Percentiles rank a stretch among this genome's conserved stretches.
phyloP scores from a whole-genome alignment of 2,113 vertebrate species.

The Eptesicus fuscus region DNA sequence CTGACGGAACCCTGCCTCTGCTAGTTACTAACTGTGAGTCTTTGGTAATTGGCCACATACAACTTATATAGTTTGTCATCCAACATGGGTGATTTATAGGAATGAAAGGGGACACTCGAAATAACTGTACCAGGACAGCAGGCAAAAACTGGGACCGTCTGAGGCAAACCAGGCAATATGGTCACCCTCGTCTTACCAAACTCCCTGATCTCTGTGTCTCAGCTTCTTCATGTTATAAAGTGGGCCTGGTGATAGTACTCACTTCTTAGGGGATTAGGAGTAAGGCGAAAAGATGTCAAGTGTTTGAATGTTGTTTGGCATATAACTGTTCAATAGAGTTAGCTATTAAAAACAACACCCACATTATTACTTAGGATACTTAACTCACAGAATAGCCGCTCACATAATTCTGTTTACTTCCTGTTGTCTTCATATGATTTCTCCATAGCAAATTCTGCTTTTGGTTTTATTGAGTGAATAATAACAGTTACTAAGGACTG shows the following conservation, averaged over 20 bases:
- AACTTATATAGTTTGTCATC: background rate
- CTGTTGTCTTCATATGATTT: slow-evolving; percentile 14
- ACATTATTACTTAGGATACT: background rate
- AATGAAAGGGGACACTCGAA: background rate
- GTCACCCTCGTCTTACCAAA: background rate
- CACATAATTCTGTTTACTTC: background rate
- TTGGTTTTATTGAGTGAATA: slow-evolving; percentile 25
- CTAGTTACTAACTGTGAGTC: background rate
- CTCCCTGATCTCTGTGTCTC: background rate
- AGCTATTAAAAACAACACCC: background rate
- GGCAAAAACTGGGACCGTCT: background rate
- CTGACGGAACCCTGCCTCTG: background rate
- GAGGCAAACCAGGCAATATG: background rate
- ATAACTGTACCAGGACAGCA: background rate
- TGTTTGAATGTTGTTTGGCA: background rate
- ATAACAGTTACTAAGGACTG: background rate
- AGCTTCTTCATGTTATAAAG: background rate
- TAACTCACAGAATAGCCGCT: background rate
- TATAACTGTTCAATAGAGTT: background rate
- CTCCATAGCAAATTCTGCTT: slow-evolving; percentile 32
- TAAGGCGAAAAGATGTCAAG: background rate
- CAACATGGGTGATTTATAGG: background rate
- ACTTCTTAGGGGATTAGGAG: background rate
- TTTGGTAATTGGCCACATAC: background rate
- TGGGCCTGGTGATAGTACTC: background rate